Conservation (phyloP, 2,888 invertebrate species). For the Priapulus caudatus region DNA sequence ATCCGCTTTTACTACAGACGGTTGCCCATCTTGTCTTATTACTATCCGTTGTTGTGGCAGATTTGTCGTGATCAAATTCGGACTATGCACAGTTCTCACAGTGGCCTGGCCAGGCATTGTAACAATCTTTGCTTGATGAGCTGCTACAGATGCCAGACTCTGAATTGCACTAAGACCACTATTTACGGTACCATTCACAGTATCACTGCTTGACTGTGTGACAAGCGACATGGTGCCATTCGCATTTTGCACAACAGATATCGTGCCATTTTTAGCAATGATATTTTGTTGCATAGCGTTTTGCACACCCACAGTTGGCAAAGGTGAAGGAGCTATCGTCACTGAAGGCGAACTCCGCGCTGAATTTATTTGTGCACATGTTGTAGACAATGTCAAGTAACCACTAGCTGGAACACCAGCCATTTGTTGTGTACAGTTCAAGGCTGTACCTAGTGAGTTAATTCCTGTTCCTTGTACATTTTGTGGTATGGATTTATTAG, state of each 20-base stretch:
- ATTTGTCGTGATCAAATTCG: too few species aligned
- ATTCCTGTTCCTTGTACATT: too few species aligned
- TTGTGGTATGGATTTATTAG: too few species aligned
- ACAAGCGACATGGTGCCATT: background rate
- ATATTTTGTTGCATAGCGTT: too few species aligned
- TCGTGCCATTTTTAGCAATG: background rate
- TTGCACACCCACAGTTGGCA: too few species aligned
- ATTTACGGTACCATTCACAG: background rate
- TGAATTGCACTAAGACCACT: constrained; percentile 26
- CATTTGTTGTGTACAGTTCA: background rate
- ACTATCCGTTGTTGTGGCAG: too few species aligned
- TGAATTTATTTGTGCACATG: too few species aligned
- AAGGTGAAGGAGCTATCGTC: background rate
- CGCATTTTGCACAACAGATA: background rate
- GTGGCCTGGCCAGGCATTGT: background rate
- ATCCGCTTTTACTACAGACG: too few species aligned
- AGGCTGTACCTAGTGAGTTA: too few species aligned
- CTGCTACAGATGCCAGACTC: constrained; percentile 31
- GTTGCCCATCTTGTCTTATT: too few species aligned
- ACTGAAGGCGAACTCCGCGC: too few species aligned
- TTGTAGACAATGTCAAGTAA: background rate
- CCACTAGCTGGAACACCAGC: background rate
- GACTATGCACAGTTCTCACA: too few species aligned
- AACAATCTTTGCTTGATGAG: constrained; percentile 30
- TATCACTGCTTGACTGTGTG: background rate